phyloP scores from a whole-genome alignment of 2,797 vertebrate genomes.

The Diplodus sargus region DNA sequence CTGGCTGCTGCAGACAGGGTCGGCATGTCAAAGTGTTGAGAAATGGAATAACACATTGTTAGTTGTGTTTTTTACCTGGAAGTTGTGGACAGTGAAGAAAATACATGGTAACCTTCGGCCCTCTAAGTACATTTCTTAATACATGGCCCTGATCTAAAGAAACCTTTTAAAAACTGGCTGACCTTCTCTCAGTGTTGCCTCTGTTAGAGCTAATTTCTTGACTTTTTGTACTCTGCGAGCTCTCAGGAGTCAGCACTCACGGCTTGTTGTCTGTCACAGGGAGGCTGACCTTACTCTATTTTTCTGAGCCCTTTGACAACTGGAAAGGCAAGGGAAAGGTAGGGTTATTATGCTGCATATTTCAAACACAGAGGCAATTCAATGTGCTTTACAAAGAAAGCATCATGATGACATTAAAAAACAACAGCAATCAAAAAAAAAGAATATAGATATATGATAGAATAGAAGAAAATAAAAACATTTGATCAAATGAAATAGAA shows the following conservation, averaged over 20 bases:
- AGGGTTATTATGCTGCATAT: neutral
- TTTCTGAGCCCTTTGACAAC: constrained; percentile 39
- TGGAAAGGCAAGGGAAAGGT: neutral
- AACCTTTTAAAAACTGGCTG: constrained; percentile 36
- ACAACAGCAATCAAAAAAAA: neutral
- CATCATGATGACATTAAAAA: neutral
- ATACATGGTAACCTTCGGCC: neutral
- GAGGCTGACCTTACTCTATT: constrained; percentile 49
- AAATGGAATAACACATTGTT: neutral
- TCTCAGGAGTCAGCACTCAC: constrained; percentile 36
- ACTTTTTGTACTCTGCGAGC: constrained; percentile 23
- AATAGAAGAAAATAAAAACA: neutral
- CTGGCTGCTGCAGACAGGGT: neutral
- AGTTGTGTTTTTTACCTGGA: neutral
- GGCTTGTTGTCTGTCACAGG: constrained; percentile 38
- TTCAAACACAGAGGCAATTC: neutral
- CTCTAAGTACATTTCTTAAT: neutral
- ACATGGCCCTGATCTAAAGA: constrained; percentile 22
- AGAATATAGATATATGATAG: neutral
- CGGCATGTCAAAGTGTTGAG: neutral
- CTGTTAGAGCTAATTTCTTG: constrained; percentile 24
- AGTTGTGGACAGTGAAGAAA: neutral
- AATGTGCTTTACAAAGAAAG: neutral
- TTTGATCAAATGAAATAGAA: neutral
- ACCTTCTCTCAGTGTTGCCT: constrained; percentile 29